Evolutionary conservation across 2,113 vertebrate genomes (phyloP).

Genomic region (Serilophus lunatus): DNA sequence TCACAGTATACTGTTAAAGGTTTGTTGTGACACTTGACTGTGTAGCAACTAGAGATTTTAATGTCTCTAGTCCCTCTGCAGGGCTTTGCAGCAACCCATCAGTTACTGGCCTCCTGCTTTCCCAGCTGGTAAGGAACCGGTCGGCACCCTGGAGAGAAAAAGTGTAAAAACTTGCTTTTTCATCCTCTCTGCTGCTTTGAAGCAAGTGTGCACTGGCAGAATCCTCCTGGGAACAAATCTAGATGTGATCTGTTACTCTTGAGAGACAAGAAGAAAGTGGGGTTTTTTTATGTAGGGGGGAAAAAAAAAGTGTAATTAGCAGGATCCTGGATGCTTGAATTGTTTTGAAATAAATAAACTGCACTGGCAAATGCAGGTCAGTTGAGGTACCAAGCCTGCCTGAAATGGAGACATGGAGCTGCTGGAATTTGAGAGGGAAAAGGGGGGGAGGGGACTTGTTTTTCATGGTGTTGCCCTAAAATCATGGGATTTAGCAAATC

Average conservation of each 20-base stretch:
- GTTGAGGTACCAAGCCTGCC: background rate
- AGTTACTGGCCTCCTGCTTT: background rate
- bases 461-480: background rate
- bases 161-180: background rate
- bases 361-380: background rate
- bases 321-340: background rate
- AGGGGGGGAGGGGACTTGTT: background rate
- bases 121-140: background rate
- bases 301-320: background rate
- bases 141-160: background rate
- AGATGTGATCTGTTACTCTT: background rate
- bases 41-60: background rate
- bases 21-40: background rate
- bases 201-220: background rate
- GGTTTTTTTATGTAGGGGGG: background rate
- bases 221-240: background rate
- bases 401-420: background rate
- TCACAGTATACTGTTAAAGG: background rate
- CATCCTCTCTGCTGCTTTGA: background rate
- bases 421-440: background rate
- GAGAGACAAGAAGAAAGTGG: background rate
- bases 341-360: background rate
- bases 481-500: fast-evolving
- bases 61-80: background rate
- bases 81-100: background rate